Base-by-base conservation (phyloP, 1,140 invertebrate species). In the Leptopilina boulardi region DNA sequence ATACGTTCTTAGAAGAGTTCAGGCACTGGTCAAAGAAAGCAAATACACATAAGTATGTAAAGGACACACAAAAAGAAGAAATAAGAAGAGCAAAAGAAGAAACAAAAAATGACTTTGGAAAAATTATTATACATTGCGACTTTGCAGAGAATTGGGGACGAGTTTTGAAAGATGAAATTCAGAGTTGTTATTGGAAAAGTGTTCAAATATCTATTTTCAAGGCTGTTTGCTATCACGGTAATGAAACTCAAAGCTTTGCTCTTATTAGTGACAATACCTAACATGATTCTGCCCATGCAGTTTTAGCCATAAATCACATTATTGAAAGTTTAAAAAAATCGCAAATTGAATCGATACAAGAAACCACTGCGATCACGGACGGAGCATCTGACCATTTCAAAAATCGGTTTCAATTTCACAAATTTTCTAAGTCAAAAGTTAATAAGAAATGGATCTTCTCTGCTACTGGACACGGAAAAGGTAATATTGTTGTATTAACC, bases 401-500 rank as follows among this genome's bases (percentile, higher is more conserved):
- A 6, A 34, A 34, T 34, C 30, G 30, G 30, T 34, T 3, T 34
- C 30, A 34, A 34, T 34, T 34, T 34, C 30, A 34, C 6, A 6
- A 34, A 34, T 34, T 34, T 34, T 34, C 30, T 6, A 34, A 34
- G 6, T 34, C 6, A 34, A 6, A 34, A 34, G 30, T 34, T 34
- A 34, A 34, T 6, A 34, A 34, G 30, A 34, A 34, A 34, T 34
- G 30, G 30, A 34, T 34, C 30, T 34, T 34, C 30, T 34, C 30
- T 34, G 30, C 30, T 3, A 34, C 30, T 34, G 30, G 30, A 6
- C 30, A 34, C 23, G 26, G 51, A 70, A 74, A 30, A 70, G 34
- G 13, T 59, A 59, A 4, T 51, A 6, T 34, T 34, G 2, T 34
- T 34, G 30, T 34, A 34, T 83, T 41, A 90, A 73, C n/a, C n/a